Conservation (phyloP, 1,140 invertebrate species). For the Elymnias hypermnestra region DNA sequence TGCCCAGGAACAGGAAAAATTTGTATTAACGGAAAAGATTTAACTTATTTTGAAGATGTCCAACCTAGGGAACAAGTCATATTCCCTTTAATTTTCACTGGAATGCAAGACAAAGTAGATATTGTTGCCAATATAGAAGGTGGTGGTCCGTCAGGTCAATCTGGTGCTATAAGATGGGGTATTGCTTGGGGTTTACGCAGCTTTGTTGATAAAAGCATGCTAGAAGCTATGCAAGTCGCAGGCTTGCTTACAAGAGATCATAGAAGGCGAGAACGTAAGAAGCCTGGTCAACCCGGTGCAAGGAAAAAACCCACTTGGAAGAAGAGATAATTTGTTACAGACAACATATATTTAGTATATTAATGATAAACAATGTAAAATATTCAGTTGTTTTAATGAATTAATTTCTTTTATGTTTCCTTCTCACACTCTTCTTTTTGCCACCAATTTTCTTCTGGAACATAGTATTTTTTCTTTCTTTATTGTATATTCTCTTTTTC, state of each 20-base stretch:
- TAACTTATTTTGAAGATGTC: slow-evolving; percentile 84
- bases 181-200: slow-evolving; percentile 86
- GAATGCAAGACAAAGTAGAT: slow-evolving; percentile 87
- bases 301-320: slow-evolving; percentile 96
- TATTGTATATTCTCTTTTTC: slow-evolving; percentile 78
- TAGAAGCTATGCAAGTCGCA: slow-evolving; percentile 94
- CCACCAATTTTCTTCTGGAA: slow-evolving; percentile 72
- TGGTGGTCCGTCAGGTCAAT: slow-evolving; percentile 85
- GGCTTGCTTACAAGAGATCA: slow-evolving; percentile 91
- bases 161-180: slow-evolving; percentile 91
- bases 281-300: slow-evolving; percentile 93
- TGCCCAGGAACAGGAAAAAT: slow-evolving; percentile 90
- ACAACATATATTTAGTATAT: slow-evolving; percentile 7
- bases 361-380: slow-evolving; percentile 17
- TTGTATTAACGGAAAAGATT: slow-evolving; percentile 86
- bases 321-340: slow-evolving; percentile 91
- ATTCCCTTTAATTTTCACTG: slow-evolving; percentile 90
- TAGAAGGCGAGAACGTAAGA: slow-evolving; percentile 91
- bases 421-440: slow-evolving; percentile 55
- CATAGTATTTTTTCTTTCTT: slow-evolving; percentile 74
- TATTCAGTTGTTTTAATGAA: too few species aligned
- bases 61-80: slow-evolving; percentile 88
- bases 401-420: slow-evolving; percentile 38
- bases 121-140: slow-evolving; percentile 84
- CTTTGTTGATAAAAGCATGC: slow-evolving; percentile 86